phyloP scores from a whole-genome alignment of 1,140 invertebrate genomes.

The Cryptotermes secundus region DNA sequence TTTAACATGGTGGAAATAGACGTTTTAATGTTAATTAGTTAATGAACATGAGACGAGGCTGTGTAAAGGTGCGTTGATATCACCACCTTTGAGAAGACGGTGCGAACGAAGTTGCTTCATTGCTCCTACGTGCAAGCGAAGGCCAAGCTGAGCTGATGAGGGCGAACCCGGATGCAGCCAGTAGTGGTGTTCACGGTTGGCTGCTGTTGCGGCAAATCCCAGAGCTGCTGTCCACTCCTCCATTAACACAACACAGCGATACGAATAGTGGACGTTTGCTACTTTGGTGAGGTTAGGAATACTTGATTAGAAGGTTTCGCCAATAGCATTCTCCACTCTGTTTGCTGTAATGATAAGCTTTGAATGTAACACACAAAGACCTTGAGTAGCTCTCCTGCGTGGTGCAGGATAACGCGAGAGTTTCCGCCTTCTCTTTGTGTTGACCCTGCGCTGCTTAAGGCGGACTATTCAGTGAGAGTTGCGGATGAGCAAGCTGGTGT shows the following conservation, averaged over 20 bases:
- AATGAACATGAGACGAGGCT: not conserved
- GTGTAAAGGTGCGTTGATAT: not conserved
- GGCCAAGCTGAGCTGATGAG: not conserved
- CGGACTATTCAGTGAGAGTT: no score
- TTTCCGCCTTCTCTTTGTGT: not conserved
- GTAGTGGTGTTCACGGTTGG: not conserved
- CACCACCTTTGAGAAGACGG: not conserved
- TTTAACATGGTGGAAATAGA: no score
- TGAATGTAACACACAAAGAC: not conserved
- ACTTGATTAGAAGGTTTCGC: not conserved
- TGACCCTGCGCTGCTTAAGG: no score
- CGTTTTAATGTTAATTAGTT: not conserved
- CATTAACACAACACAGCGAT: not conserved
- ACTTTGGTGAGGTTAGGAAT: not conserved
- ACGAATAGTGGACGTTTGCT: not conserved
- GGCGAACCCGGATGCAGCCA: not conserved
- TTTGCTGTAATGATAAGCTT: not conserved
- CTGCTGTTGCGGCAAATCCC: conserved; percentile 2
- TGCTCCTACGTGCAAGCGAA: not conserved
- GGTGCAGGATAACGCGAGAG: not conserved
- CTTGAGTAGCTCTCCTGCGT: not conserved
- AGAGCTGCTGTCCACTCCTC: not conserved
- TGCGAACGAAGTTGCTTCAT: not conserved
- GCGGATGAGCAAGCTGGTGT: no score
- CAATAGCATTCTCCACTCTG: not conserved